A percentile compares a stretch with the other conserved stretches of the same genome.
Conservation (phyloP, 2,797 vertebrate genomes). For the Rhodeus uyekii region DNA sequence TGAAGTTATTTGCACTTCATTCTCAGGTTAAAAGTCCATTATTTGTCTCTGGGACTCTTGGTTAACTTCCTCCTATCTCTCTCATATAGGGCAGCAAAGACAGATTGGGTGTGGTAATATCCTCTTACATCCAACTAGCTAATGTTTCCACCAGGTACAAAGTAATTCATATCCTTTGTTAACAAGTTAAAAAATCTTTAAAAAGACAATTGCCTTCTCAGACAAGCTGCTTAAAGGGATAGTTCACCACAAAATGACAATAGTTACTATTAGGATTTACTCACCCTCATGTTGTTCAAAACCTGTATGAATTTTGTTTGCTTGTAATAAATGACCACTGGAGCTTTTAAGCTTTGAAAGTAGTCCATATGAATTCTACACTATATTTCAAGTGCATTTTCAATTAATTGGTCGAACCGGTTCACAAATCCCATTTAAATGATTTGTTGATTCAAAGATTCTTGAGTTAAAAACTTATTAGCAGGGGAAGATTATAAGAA, state of each 20-base stretch:
- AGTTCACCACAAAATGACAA: background rate
- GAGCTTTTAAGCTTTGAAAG: background rate
- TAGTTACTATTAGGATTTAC: background rate
- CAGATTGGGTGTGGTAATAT: slow-evolving; percentile 86
- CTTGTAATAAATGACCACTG: background rate
- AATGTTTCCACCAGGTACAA: slow-evolving; percentile 87
- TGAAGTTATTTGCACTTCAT: background rate
- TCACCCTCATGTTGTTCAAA: background rate
- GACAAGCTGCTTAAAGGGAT: background rate
- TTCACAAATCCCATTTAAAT: background rate
- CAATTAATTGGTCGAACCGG: background rate
- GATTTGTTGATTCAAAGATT: background rate
- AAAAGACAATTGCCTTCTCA: background rate
- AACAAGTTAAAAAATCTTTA: slow-evolving; percentile 15
- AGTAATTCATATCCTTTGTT: slow-evolving; percentile 23
- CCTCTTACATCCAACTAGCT: slow-evolving; percentile 90
- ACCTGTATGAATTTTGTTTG: background rate
- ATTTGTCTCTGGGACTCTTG: background rate
- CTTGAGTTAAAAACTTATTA: background rate
- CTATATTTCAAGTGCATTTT: background rate
- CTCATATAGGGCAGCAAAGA: slow-evolving; percentile 86
- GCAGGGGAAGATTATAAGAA: background rate
- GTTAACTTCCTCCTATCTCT: slow-evolving; percentile 38
- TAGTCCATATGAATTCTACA: background rate
- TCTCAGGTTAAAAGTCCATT: background rate